phyloP scores from a whole-genome alignment of 2,888 invertebrate species.

The Mesoligia furuncula region DNA sequence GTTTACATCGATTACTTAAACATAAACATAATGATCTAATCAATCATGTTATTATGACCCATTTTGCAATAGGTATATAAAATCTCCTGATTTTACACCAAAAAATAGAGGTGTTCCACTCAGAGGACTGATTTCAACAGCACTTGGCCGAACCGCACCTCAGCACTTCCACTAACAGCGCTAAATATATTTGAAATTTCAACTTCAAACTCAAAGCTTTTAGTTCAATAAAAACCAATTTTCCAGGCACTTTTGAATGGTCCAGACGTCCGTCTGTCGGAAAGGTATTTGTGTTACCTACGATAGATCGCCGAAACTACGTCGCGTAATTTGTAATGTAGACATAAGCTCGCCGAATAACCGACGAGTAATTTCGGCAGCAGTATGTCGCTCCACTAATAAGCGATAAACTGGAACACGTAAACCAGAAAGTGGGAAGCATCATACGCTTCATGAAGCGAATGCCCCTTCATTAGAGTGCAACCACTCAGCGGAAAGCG shows the following conservation, averaged over 20 bases:
- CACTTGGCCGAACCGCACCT: too few relatives aligned
- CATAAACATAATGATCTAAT: too few relatives aligned
- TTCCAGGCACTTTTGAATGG: neutral
- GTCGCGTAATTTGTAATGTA: neutral
- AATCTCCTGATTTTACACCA: too few relatives aligned
- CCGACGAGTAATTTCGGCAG: neutral
- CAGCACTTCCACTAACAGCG: neutral
- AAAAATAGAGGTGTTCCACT: neutral
- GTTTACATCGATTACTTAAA: too few relatives aligned
- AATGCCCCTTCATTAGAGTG: slow-evolving; percentile 46
- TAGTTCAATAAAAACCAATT: neutral
- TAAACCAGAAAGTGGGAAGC: slow-evolving; percentile 34
- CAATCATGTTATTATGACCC: neutral
- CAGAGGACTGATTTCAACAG: too few relatives aligned
- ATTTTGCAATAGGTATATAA: too few relatives aligned
- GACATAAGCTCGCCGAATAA: neutral
- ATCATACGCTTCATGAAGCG: slow-evolving; percentile 36
- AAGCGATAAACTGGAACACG: slow-evolving; percentile 21
- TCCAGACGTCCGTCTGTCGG: too few relatives aligned
- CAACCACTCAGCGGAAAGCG: slow-evolving; percentile 38
- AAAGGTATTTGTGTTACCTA: neutral
- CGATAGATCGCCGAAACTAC: neutral
- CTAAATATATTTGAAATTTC: neutral
- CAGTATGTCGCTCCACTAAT: neutral
- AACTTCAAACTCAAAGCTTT: neutral